phyloP scores from a whole-genome alignment of 2,797 vertebrate genomes.

The Phalanger gymnotis region DNA sequence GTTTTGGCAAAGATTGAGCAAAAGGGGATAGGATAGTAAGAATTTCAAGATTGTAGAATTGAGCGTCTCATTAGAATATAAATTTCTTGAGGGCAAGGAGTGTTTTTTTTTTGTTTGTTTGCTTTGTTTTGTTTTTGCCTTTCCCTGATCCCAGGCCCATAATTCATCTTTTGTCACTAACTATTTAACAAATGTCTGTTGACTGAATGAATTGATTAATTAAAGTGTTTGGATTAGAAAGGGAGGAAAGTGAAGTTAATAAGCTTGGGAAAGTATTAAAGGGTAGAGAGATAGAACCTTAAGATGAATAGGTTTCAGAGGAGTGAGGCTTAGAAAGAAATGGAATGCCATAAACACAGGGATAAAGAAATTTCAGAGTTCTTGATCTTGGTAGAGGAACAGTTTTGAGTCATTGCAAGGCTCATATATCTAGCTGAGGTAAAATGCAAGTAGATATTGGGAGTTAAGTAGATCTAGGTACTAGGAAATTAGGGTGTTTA shows the following conservation, averaged over 20 bases:
- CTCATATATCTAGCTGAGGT: not conserved
- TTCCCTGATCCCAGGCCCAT: not conserved
- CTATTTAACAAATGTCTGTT: not conserved
- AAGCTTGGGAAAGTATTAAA: not conserved
- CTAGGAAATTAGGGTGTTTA: not conserved
- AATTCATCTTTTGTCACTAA: not conserved
- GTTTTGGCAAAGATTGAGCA: not conserved
- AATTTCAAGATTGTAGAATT: no score
- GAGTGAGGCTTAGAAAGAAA: not conserved
- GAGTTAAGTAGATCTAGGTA: not conserved
- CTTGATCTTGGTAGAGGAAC: not conserved
- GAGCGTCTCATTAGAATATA: not conserved
- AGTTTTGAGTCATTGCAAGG: not conserved
- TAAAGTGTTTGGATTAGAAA: not conserved
- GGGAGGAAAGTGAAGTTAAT: not conserved
- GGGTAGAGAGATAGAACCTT: not conserved
- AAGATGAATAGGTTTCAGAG: not conserved
- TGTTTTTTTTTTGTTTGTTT: no score
- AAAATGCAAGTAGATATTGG: not conserved
- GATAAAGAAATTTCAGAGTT: not conserved
- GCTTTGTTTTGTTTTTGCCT: not conserved
- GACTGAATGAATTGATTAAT: not conserved
- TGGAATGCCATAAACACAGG: no score
- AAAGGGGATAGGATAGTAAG: not conserved
- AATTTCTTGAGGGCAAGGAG: not conserved